Percentiles rank a stretch among this genome's conserved stretches.
Conservation (phyloP, 92 coral and sea anemone genomes). For the Siderastrea siderea region DNA sequence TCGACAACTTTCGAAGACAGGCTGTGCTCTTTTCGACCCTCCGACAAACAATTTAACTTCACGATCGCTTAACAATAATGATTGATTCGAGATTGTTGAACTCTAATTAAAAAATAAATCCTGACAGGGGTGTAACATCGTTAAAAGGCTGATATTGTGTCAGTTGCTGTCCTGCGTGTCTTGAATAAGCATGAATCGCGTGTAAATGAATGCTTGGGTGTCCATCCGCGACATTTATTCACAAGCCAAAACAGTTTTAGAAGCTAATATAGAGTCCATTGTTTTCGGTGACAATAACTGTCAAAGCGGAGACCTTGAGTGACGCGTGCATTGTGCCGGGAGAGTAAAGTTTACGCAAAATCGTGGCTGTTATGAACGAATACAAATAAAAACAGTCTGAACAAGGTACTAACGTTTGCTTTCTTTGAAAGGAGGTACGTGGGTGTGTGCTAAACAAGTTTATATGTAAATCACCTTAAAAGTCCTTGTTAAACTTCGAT, state of each 20-base stretch:
- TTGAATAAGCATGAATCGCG: not conserved
- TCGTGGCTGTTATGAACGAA: not conserved
- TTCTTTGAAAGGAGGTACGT: not conserved
- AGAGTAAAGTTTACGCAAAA: conserved; percentile 12
- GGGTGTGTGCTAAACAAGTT: not conserved
- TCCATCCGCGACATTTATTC: conserved; percentile 42
- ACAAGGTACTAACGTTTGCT: not conserved
- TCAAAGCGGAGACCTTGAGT: conserved; percentile 2
- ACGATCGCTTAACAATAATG: conserved; percentile 13
- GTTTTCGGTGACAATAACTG: conserved; percentile 14
- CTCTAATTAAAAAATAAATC: not conserved
- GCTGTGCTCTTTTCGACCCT: not conserved
- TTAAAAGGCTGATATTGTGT: not conserved
- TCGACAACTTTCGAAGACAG: not conserved
- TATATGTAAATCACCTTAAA: not conserved
- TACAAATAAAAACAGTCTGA: not conserved
- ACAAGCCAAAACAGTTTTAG: conserved; percentile 26
- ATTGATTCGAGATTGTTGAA: conserved; percentile 1
- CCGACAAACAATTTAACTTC: not conserved
- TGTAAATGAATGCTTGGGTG: not conserved
- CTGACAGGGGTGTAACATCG: not conserved
- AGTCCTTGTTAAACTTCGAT: not conserved
- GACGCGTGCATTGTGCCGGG: conserved; percentile 20
- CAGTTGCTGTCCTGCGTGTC: conserved; percentile 13
- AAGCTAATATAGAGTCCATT: conserved; percentile 24